A percentile compares a stretch with the other conserved stretches of the same genome.
phyloP scores from a whole-genome alignment of 2,797 vertebrate genomes.

The Cichlasoma orientale region DNA sequence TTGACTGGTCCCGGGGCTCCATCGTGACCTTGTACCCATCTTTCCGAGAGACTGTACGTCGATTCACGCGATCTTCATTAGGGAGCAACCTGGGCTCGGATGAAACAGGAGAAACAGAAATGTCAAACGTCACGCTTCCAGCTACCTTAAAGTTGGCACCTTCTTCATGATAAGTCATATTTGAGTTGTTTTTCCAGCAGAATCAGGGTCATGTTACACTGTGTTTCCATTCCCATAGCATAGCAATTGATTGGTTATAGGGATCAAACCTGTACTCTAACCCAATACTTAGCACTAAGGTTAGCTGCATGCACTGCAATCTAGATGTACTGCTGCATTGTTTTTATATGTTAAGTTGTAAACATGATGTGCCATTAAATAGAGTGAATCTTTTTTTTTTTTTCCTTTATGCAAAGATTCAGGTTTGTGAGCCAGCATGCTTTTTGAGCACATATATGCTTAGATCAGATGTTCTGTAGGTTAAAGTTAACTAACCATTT shows the following conservation, averaged over 20 bases:
- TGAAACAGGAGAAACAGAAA: not conserved
- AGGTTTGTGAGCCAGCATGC: too few species aligned
- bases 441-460: not conserved
- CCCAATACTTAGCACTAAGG: not conserved
- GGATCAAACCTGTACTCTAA: not conserved
- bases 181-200: not conserved
- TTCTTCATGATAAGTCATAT: constrained; percentile 11
- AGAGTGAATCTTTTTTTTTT: not conserved
- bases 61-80: constrained; percentile 68
- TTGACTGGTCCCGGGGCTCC: constrained; percentile 78
- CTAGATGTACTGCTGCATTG: not conserved
- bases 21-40: constrained; percentile 76
- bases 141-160: not conserved
- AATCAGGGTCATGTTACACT: not conserved
- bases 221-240: not conserved
- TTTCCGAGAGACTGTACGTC: constrained; percentile 76
- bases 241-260: not conserved
- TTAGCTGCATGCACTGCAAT: not conserved
- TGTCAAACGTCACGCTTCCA: not conserved
- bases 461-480: not conserved
- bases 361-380: not conserved
- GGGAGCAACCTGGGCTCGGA: not conserved
- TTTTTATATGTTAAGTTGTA: not conserved
- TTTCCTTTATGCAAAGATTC: not conserved
- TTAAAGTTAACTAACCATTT: not conserved